These are phyloP conservation scores for cattle (Bos taurus) DNA, from an alignment of 2,113 vertebrate species.

Conservation along the genomic window ARS-UCD2.0 NC_037335.1:22365501-22366000, in stretches of 20 bases:
- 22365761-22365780: neutral
- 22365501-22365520: neutral
- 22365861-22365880: neutral
- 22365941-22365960: neutral
- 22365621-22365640: neutral
- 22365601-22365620: neutral
- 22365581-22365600: neutral
- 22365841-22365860: neutral
- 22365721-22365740: neutral
- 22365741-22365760: neutral
- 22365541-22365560: neutral
- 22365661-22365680: neutral
- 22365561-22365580: neutral
- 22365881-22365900: neutral
- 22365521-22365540: neutral
- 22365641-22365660: neutral
- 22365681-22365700: neutral
- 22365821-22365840: neutral
- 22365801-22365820: neutral
- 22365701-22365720: neutral
- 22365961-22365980: neutral
- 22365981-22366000: neutral
- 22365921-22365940: neutral
- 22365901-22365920: neutral
- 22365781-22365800: neutral